These are phyloP conservation scores for Synergus umbraculus DNA, from an alignment of 2,888 invertebrate species.

Conservation along the genomic window DNA sequence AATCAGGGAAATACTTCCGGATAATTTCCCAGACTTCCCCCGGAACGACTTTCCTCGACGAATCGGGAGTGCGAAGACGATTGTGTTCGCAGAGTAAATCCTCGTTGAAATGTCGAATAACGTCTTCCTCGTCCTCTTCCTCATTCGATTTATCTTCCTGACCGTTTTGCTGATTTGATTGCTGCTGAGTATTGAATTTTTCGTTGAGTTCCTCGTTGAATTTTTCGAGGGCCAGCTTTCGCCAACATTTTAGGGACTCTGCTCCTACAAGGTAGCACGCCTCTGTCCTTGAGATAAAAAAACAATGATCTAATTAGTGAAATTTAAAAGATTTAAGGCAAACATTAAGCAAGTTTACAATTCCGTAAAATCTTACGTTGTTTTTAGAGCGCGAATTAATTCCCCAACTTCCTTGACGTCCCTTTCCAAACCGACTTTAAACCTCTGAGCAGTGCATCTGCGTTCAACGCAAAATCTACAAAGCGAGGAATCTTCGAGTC, in stretches of 20 bases:
- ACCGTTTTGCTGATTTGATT: constrained; percentile 44
- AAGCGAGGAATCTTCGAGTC: constrained; percentile 73
- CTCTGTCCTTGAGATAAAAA: constrained; percentile 61
- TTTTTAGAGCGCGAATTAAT: constrained; percentile 74
- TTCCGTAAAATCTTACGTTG: constrained; percentile 66
- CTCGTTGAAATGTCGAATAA: constrained; percentile 78
- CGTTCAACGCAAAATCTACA: constrained; percentile 78
- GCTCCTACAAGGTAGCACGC: constrained; percentile 79
- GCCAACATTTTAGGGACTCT: constrained; percentile 80
- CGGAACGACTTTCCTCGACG: constrained; percentile 78
- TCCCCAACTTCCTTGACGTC: constrained; percentile 78
- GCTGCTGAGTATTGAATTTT: constrained; percentile 8
- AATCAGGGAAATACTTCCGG: constrained; percentile 77
- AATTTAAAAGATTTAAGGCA: not conserved
- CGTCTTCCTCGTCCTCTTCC: constrained; percentile 72
- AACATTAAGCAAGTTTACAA: not conserved
- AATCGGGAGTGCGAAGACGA: constrained; percentile 71
- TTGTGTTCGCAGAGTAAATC: constrained; percentile 80
- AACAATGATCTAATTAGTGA: constrained; percentile 8
- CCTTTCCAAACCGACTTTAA: constrained; percentile 77
- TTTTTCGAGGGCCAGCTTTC: constrained; percentile 76
- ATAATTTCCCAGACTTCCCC: constrained; percentile 79
- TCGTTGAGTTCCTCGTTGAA: constrained; percentile 65
- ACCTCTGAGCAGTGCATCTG: constrained; percentile 77
- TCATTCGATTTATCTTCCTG: constrained; percentile 59